A percentile compares a stretch with the other conserved stretches of the same genome.
Evolutionary conservation across 2,113 vertebrate genomes (phyloP).

Genomic region (Rhizomys pruinosus): DNA sequence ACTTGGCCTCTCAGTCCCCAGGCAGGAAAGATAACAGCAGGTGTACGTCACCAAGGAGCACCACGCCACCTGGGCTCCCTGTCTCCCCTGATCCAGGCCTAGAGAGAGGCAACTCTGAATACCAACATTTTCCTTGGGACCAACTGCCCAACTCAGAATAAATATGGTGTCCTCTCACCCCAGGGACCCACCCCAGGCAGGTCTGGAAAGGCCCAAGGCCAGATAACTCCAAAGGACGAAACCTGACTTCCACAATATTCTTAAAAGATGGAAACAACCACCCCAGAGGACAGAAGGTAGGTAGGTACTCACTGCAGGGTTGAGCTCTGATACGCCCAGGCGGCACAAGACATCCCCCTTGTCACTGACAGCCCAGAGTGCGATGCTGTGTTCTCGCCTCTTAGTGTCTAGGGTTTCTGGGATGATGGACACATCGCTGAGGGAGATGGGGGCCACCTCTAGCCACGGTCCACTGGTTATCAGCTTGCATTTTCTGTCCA

Average conservation of each 20-base stretch:
- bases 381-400: conserved; percentile 84
- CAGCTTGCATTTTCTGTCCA: conserved; percentile 95
- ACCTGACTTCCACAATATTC: neutral
- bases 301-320: conserved; percentile 90
- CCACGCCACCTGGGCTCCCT: fast-evolving
- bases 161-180: fast-evolving
- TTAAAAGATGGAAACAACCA: neutral
- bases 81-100: fast-evolving
- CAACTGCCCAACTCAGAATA: neutral
- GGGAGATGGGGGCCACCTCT: conserved; percentile 92
- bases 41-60: neutral
- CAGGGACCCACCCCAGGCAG: neutral
- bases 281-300: no score
- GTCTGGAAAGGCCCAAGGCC: neutral
- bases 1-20: neutral
- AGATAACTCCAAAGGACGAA: neutral
- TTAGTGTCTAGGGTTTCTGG: conserved; percentile 73
- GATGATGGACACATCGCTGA: conserved; percentile 94
- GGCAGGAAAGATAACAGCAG: neutral
- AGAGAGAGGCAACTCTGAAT: fast-evolving
- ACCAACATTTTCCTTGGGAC: neutral
- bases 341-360: conserved; percentile 98
- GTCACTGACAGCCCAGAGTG: conserved; percentile 96
- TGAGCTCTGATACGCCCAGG: conserved; percentile 91
- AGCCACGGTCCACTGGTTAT: conserved; percentile 96